phyloP scores from a whole-genome alignment of 2,888 invertebrate species.

The Ctena decussata region DNA sequence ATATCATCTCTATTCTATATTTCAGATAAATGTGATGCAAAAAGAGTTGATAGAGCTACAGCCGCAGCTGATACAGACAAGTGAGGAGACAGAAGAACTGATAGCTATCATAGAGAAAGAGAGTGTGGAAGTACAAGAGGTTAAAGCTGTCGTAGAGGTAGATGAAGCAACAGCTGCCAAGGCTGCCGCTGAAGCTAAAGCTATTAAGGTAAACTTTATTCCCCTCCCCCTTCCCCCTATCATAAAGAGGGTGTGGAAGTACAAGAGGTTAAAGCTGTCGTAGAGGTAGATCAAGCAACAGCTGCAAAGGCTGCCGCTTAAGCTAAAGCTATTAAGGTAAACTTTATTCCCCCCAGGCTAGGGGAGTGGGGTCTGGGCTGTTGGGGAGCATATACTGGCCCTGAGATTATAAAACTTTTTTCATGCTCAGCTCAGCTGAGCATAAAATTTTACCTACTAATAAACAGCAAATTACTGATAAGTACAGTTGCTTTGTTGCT shows the following conservation, averaged over 20 bases:
- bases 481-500: too few relatives aligned
- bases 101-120: constrained; percentile 86
- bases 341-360: too few relatives aligned
- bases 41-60: constrained; percentile 84
- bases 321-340: constrained; percentile 86
- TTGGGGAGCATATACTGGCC: too few relatives aligned
- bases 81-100: constrained; percentile 85
- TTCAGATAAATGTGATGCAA: constrained; percentile 85
- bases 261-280: constrained; percentile 83
- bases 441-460: too few relatives aligned
- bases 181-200: constrained; percentile 84
- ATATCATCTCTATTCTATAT: not conserved
- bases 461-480: too few relatives aligned
- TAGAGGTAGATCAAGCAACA: constrained; percentile 85
- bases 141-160: constrained; percentile 83
- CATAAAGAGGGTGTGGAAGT: constrained; percentile 85
- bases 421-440: too few relatives aligned
- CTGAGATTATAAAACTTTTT: too few relatives aligned
- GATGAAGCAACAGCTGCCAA: constrained; percentile 85
- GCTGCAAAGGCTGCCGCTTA: constrained; percentile 84
- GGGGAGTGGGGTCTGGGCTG: too few relatives aligned
- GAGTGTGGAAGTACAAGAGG: constrained; percentile 85
- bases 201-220: constrained; percentile 86
- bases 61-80: constrained; percentile 85
- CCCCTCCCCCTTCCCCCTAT: too few relatives aligned